Percentiles rank a stretch among this genome's conserved stretches.
These are phyloP conservation scores for Stigmatopora argus DNA, from an alignment of 2,113 vertebrate species.

Conservation along the genomic window DNA sequence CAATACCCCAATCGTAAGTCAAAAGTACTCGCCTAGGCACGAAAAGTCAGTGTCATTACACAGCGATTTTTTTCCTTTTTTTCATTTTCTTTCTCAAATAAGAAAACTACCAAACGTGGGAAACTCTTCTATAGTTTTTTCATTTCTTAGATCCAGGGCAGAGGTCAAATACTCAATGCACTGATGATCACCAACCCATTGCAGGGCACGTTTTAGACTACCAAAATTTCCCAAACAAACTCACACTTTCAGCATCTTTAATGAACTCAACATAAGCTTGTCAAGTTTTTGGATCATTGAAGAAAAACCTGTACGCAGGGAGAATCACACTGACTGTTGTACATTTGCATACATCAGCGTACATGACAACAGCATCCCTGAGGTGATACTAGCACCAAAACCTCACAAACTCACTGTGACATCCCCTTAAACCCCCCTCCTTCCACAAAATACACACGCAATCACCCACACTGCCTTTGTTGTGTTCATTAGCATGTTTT, in stretches of 20 bases:
- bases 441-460: too few species aligned
- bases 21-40: constrained; percentile 45
- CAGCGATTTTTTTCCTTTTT: constrained; percentile 25
- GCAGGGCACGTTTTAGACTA: neutral
- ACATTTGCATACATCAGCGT: neutral
- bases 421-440: too few species aligned
- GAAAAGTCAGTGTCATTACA: constrained; percentile 37
- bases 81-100: constrained; percentile 24
- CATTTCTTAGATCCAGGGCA: neutral
- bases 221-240: neutral
- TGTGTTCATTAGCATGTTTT: constrained; percentile 54
- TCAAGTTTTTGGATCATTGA: neutral
- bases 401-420: constrained; percentile 12
- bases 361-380: constrained; percentile 37
- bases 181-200: neutral
- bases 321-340: neutral
- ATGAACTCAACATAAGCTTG: neutral
- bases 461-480: constrained; percentile 19
- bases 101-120: constrained; percentile 23
- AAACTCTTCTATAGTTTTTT: neutral
- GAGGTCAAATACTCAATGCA: neutral
- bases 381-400: constrained; percentile 41
- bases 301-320: neutral
- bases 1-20: constrained; percentile 28
- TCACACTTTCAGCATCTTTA: neutral